A percentile compares a stretch with the other conserved stretches of the same genome.
These are phyloP conservation scores for Ovibos moschatus DNA, from an alignment of 2,113 vertebrate species.

Conservation along the genomic window DNA sequence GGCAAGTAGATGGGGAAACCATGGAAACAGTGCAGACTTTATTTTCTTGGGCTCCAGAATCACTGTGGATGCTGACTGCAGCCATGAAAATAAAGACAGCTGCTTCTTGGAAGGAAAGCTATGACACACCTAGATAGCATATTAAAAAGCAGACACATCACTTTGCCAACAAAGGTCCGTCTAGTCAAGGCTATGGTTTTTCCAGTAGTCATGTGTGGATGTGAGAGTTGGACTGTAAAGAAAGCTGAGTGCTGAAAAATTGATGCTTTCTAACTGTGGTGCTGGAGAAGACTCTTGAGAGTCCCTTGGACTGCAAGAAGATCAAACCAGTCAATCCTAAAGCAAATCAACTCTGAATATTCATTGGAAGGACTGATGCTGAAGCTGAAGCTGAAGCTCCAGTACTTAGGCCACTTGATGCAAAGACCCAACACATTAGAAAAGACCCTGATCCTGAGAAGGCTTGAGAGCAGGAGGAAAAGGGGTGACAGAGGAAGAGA, in stretches of 20 bases:
- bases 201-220: neutral
- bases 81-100: neutral
- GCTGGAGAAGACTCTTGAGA: neutral
- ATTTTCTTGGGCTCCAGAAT: neutral
- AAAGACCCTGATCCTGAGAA: neutral
- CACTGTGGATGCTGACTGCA: neutral
- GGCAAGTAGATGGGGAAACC: neutral
- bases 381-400: neutral
- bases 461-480: neutral
- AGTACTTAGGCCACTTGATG: neutral
- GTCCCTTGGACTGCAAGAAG: neutral
- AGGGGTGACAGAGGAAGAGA: neutral
- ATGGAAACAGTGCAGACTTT: neutral
- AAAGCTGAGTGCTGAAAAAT: neutral
- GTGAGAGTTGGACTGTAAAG: neutral
- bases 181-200: neutral
- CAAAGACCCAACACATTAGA: neutral
- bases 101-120: neutral
- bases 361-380: neutral
- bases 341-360: neutral
- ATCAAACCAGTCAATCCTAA: neutral
- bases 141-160: neutral
- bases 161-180: neutral
- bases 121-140: neutral
- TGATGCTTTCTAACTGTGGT: neutral